Base-by-base conservation (phyloP, 2,113 vertebrate species). In the Sapayoa aenigma region DNA sequence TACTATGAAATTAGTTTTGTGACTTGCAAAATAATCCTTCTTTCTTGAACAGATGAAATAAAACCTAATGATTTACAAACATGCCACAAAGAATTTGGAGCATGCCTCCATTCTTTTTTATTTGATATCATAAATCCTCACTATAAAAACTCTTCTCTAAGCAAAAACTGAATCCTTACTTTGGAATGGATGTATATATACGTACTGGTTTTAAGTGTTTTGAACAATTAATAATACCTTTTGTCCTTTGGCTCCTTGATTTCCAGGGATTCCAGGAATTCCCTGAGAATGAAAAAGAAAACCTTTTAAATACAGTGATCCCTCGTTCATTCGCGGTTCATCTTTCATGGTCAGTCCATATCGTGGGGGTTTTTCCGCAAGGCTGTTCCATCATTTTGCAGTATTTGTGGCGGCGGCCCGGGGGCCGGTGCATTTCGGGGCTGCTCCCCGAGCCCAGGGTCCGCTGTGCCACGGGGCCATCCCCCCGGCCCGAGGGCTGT, bases 261-360 rank as follows among this genome's bases (percentile, higher is more conserved):
- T 97, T 97, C 98, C 98, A 96, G 98, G 97, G 86, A 98, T 98
- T 91, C 98, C 98, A 93, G 97, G 98, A 67, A 98, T 97, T 94
- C 98, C 98, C 98, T 98, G 74, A 71, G 46, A 65, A 20, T 5
- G 27, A 39, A 93, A 92, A 78, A 92, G 10, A 90, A 94, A 90
- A 53, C 1, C 9, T 86, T 60, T 92, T 72, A 75, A 94, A 93
- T 53, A n/a, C n/a, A n/a, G n/a, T n/a, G n/a, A n/a, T n/a, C n/a
- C n/a, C n/a, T n/a, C n/a, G n/a, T n/a, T n/a, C n/a, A n/a, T n/a
- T n/a, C n/a, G n/a, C n/a, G n/a, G n/a, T n/a, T n/a, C n/a, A n/a
- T n/a, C n/a, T n/a, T n/a, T n/a, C n/a, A n/a, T n/a, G n/a, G n/a
- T n/a, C n/a, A n/a, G n/a, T n/a, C n/a, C n/a, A n/a, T n/a, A n/a